A percentile compares a stretch with the other conserved stretches of the same genome.
phyloP scores from a whole-genome alignment of 2,888 invertebrate species.

The Eupithecia vulgata region DNA sequence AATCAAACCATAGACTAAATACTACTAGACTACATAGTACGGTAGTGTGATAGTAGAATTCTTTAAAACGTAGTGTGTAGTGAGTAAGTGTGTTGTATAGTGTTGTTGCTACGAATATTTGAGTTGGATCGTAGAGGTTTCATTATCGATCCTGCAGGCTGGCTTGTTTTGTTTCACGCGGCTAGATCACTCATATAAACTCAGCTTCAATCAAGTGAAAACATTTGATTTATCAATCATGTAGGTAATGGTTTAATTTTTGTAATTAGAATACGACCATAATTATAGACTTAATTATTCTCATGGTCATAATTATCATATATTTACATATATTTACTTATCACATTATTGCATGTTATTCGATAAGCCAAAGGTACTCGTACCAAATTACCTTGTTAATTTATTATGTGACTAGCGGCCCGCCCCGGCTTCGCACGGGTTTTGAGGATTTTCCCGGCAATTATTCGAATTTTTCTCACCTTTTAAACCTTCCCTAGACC shows the following conservation, averaged over 20 bases:
- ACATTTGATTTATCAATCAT: neutral
- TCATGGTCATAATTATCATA: neutral
- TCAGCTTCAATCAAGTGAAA: constrained; percentile 7
- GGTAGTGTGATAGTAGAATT: neutral
- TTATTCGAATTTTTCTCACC: no score
- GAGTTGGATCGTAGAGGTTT: constrained; percentile 35
- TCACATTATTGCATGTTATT: neutral
- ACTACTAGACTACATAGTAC: neutral
- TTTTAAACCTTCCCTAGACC: no score
- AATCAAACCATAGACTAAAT: neutral
- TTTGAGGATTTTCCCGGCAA: no score
- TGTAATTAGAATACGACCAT: neutral
- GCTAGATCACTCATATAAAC: constrained; percentile 32
- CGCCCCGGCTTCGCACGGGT: no score
- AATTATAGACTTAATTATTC: neutral
- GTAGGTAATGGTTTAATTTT: neutral
- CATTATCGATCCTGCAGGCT: constrained; percentile 40
- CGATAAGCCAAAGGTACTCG: neutral
- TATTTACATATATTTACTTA: no score
- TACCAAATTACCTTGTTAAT: neutral
- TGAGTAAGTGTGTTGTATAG: constrained; percentile 21
- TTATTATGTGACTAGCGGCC: no score
- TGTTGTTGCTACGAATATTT: constrained; percentile 41
- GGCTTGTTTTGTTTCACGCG: constrained; percentile 41
- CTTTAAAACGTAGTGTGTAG: constrained; percentile 3